Evolutionary conservation across 2,888 invertebrate genomes (phyloP).

Genomic region (Patella caerulea): DNA sequence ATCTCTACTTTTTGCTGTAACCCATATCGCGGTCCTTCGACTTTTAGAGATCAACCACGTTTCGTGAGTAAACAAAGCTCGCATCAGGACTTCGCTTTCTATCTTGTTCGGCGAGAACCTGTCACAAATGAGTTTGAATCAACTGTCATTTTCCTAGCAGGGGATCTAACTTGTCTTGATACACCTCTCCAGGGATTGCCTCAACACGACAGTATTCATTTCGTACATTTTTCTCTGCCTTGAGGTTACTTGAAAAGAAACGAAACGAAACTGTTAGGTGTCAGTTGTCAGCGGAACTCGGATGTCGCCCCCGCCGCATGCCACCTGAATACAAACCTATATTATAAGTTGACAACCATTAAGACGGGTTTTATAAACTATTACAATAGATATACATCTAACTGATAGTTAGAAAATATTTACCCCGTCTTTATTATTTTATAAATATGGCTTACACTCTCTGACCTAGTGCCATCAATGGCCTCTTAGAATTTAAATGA

Average conservation of each 20-base stretch:
- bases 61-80: slow-evolving; percentile 26
- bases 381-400: slow-evolving; percentile 3
- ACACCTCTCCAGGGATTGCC: slow-evolving; percentile 22
- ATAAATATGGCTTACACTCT: not conserved
- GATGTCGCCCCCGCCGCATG: slow-evolving; percentile 6
- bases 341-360: slow-evolving; percentile 5
- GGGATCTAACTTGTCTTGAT: slow-evolving; percentile 16
- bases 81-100: slow-evolving; percentile 23
- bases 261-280: slow-evolving; percentile 19
- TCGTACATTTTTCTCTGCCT: slow-evolving; percentile 15
- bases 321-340: not conserved
- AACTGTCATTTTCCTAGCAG: slow-evolving; percentile 26
- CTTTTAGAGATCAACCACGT: slow-evolving; percentile 13
- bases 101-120: slow-evolving; percentile 19
- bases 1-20: slow-evolving; percentile 16
- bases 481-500: no score
- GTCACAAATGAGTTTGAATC: slow-evolving; percentile 27
- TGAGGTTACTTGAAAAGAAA: slow-evolving; percentile 18
- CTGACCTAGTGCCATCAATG: not conserved
- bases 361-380: not conserved
- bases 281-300: slow-evolving; percentile 17
- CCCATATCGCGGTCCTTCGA: slow-evolving; percentile 20
- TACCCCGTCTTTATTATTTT: not conserved
- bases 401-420: slow-evolving; percentile 6
- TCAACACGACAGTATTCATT: slow-evolving; percentile 25